These are phyloP conservation scores for Stichopus chloronotus DNA, from an alignment of 35 echinoderm and acorn worm genomes.

Conservation along the genomic window DNA sequence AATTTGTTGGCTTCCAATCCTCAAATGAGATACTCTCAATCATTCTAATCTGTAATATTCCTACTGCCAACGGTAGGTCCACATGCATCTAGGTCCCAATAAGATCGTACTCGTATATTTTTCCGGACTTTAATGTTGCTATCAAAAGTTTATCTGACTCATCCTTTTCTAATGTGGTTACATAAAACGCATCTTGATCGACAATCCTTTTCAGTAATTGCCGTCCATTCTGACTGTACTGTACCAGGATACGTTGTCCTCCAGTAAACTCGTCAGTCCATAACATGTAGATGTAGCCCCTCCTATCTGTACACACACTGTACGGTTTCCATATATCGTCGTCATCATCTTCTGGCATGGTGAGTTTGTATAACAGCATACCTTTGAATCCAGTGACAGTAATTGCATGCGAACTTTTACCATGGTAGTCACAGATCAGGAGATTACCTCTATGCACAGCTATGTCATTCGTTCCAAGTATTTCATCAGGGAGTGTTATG, in stretches of 20 bases:
- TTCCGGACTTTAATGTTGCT: too few relatives aligned
- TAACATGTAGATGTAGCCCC: neutral
- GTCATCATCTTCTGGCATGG: neutral
- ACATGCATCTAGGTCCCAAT: too few relatives aligned
- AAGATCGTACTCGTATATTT: too few relatives aligned
- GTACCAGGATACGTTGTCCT: neutral
- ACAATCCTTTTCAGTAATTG: neutral
- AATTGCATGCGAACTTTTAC: neutral
- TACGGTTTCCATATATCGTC: neutral
- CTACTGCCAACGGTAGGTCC: too few relatives aligned
- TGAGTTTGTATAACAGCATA: conserved; percentile 1
- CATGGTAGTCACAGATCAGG: conserved; percentile 1
- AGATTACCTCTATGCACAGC: conserved; percentile 2
- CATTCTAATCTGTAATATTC: too few relatives aligned
- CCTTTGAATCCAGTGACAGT: neutral
- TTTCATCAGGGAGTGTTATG: neutral
- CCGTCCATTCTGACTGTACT: neutral
- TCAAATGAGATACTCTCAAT: too few relatives aligned
- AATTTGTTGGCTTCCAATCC: too few relatives aligned
- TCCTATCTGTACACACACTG: neutral
- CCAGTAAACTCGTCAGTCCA: neutral
- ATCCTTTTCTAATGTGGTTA: neutral
- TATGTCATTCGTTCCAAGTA: neutral
- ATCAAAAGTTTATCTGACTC: too few relatives aligned
- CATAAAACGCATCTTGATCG: neutral